These are phyloP conservation scores for Blomia tropicalis DNA, from an alignment of 2,888 invertebrate species.

Conservation along the genomic window DNA sequence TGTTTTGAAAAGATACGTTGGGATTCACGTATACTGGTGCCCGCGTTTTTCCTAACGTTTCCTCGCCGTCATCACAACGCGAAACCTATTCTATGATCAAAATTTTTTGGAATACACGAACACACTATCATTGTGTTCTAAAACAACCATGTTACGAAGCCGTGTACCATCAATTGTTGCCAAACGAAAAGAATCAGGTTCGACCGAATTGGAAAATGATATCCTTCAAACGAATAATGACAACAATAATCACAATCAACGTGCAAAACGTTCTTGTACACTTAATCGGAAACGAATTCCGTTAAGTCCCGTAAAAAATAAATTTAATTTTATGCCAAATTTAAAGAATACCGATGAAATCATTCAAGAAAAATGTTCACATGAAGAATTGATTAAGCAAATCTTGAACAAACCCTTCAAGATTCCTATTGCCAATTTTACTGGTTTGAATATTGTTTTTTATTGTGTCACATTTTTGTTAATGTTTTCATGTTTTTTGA, in stretches of 20 bases:
- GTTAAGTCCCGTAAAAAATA: neutral
- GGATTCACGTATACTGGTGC: too few species aligned
- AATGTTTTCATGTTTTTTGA: constrained; percentile 32
- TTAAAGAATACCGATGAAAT: neutral
- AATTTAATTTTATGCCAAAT: neutral
- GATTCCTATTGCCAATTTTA: constrained; percentile 77
- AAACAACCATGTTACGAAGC: constrained; percentile 21
- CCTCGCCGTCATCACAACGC: too few species aligned
- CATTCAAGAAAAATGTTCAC: constrained; percentile 24
- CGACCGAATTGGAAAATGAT: neutral
- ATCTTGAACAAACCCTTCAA: constrained; percentile 69
- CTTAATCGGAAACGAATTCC: neutral
- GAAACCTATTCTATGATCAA: too few species aligned
- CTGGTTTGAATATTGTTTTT: constrained; percentile 21
- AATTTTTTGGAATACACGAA: too few species aligned
- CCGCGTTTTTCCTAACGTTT: too few species aligned
- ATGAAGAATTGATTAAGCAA: constrained; percentile 65
- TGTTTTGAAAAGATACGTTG: too few species aligned
- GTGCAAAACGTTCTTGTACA: neutral
- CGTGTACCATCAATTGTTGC: constrained; percentile 3
- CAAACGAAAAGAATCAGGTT: neutral
- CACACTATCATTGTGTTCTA: too few species aligned
- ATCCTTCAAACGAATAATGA: neutral
- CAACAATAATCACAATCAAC: neutral
- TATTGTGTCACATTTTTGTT: neutral